Evolutionary conservation across 30 jellyfish, hydroid and myxozoan genomes (phyloP), one percentile per base, ranked within the genome.

Genomic region (Pelagia noctiluca): DNA sequence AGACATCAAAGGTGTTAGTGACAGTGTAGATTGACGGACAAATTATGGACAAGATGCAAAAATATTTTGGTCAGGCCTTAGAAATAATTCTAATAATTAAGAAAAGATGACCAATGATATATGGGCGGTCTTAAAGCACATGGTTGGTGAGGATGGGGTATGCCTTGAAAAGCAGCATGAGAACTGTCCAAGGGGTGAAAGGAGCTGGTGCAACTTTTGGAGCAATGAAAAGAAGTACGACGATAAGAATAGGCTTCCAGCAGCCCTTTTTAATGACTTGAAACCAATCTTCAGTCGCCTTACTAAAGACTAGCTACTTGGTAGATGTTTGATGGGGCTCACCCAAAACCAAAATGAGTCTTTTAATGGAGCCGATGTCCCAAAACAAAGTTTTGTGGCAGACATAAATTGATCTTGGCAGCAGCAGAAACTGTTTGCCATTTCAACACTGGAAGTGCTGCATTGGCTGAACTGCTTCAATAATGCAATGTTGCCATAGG

Each of bases 121-220:
- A n/a, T 79, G 67, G 82, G 90, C 90, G 16, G 52, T 79, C 29
- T 19, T 63, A 48, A 64, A 62, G 82, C 90, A 79, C 72, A 79
- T 79, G 90, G 75, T 63, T 8, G 12, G 18, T 21, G 90, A 79
- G 22, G 80, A 63, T 52, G 71, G 74, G 10, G 19, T 68, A 19
- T 46, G 75, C 10, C 50, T 79, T 19, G 63, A 64, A 29, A 28
- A 54, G 50, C 90, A 79, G 82, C 90, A 79, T 66, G 82, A 79
- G 5, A 79, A 79, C 46, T 79, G 82, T 78, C 90, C 90, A 37
- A 79, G 64, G 52, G 73, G 23, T 35, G n/a, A 22, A 38, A 11
- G 21, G 21, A 79, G 90, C 72, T 79, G 88, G 82, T 79, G 90
- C 74, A 79, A 79, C 37, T 79, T 21, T 42, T 79, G 90, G 90